Conservation (phyloP, 2,888 invertebrate species). For the Cancer borealis region DNA sequence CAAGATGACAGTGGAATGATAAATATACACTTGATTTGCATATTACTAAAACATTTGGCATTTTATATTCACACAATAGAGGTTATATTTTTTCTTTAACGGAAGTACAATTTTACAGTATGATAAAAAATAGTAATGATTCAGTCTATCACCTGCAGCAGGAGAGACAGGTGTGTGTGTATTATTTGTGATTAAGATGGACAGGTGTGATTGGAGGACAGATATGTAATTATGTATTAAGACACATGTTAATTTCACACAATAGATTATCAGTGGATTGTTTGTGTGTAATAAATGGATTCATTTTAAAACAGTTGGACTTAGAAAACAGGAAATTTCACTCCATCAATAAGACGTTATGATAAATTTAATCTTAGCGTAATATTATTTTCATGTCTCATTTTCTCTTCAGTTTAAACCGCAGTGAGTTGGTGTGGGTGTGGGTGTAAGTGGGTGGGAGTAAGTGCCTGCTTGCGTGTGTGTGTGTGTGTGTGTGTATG, state of each 20-base stretch:
- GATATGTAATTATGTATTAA: background rate
- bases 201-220: background rate
- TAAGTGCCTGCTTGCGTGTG: background rate
- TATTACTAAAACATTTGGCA: background rate
- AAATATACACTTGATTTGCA: background rate
- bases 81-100: background rate
- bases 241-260: background rate
- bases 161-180: background rate
- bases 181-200: background rate
- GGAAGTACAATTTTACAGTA: background rate
- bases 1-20: background rate
- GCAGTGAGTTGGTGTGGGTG: background rate
- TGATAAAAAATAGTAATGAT: background rate
- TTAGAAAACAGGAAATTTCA: background rate
- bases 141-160: background rate
- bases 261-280: background rate
- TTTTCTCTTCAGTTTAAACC: slow-evolving; percentile 14
- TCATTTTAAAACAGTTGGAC: background rate
- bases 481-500: slow-evolving; percentile 13
- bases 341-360: background rate
- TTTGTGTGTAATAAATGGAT: background rate
- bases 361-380: background rate
- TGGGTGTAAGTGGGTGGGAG: background rate
- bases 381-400: background rate
- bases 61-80: background rate